Percentiles rank a stretch among this genome's conserved stretches.
phyloP scores from a whole-genome alignment of 2,113 vertebrate species.

The Corydoras maculifer region DNA sequence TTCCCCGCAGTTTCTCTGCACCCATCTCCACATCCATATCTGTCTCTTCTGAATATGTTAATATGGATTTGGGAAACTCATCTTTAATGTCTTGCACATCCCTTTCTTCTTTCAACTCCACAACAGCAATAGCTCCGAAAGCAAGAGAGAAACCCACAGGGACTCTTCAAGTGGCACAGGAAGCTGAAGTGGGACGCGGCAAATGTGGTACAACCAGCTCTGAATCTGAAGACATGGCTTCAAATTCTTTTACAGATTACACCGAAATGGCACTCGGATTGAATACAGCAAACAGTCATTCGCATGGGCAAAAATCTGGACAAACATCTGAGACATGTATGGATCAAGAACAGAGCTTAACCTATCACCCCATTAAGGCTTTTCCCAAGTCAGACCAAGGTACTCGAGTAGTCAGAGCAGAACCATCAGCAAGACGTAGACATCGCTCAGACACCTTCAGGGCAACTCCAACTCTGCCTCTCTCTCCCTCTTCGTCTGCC shows the following conservation, averaged over 20 bases:
- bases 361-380: constrained; percentile 57
- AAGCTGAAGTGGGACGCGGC: constrained; percentile 49
- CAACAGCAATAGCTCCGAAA: constrained; percentile 49
- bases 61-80: constrained; percentile 64
- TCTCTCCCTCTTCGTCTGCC: constrained; percentile 52
- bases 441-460: constrained; percentile 63
- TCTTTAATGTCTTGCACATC: constrained; percentile 46
- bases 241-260: constrained; percentile 50
- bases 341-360: constrained; percentile 52
- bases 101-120: constrained; percentile 50
- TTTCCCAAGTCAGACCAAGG: constrained; percentile 59
- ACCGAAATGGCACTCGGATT: constrained; percentile 51
- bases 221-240: constrained; percentile 40
- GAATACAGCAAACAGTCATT: constrained; percentile 45
- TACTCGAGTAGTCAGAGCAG: constrained; percentile 45
- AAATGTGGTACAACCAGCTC: constrained; percentile 46
- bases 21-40: constrained; percentile 60
- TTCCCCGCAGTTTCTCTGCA: constrained; percentile 69
- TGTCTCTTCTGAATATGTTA: constrained; percentile 61
- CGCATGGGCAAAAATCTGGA: constrained; percentile 44
- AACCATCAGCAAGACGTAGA: constrained; percentile 52
- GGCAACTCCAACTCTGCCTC: constrained; percentile 47
- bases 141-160: constrained; percentile 45
- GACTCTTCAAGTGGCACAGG: constrained; percentile 49
- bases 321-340: constrained; percentile 44